phyloP scores from a whole-genome alignment of 2,888 invertebrate genomes.

The Cremastinae sp. region DNA sequence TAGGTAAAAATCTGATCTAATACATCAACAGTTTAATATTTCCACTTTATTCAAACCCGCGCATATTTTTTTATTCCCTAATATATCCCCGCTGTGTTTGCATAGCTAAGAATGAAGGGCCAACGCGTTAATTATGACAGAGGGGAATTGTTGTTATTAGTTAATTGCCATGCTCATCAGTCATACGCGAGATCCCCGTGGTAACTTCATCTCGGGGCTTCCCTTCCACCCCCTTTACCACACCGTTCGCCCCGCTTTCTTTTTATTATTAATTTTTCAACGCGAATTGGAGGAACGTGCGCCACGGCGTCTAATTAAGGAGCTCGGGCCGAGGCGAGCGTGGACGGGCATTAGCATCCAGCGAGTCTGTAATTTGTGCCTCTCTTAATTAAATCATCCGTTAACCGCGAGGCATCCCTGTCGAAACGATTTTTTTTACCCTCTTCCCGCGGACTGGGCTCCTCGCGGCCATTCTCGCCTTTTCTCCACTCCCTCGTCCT shows the following conservation, averaged over 20 bases:
- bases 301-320: conserved; percentile 75
- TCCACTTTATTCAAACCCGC: neutral
- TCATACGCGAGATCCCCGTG: conserved; percentile 24
- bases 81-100: neutral
- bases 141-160: conserved; percentile 46
- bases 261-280: conserved; percentile 72
- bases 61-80: neutral
- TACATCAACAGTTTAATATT: no score
- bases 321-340: conserved; percentile 75
- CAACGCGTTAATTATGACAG: conserved; percentile 24
- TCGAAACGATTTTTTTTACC: conserved; percentile 64
- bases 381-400: conserved; percentile 81
- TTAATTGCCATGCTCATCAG: conserved; percentile 53
- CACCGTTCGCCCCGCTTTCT: neutral
- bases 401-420: conserved; percentile 75
- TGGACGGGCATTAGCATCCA: conserved; percentile 79
- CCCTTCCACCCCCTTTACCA: neutral
- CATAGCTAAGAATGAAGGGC: conserved; percentile 22
- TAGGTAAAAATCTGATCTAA: no score
- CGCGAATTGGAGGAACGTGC: conserved; percentile 70
- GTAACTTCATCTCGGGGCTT: neutral
- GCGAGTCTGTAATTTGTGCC: conserved; percentile 80
- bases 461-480: conserved; percentile 65
- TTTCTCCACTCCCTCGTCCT: conserved; percentile 55
- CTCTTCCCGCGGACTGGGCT: conserved; percentile 51